A percentile compares a stretch with the other conserved stretches of the same genome.
Evolutionary conservation across 1,140 invertebrate genomes (phyloP).

Genomic region (Hormaphis cornu): DNA sequence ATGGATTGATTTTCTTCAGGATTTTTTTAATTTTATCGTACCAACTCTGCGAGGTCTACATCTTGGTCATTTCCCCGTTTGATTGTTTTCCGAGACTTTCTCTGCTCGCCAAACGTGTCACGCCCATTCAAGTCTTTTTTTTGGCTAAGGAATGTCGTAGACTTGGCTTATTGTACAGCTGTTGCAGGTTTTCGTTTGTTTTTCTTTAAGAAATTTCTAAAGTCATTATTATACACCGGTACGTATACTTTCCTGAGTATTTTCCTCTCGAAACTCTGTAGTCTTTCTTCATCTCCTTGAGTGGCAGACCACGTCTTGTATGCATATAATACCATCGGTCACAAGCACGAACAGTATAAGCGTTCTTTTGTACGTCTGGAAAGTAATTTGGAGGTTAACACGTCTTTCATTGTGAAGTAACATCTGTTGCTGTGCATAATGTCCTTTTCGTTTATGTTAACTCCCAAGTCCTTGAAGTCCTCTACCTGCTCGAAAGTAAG

Average conservation of each 20-base stretch:
- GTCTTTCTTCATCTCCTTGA: constrained; percentile 22
- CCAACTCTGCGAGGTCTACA: not conserved
- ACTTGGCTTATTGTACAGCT: not conserved
- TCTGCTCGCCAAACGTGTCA: constrained; percentile 1
- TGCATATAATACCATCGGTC: constrained; percentile 30
- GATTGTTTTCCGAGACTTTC: not conserved
- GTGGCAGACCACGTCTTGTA: constrained; percentile 32
- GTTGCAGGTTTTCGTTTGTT: not conserved
- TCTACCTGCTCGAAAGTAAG: too few species aligned
- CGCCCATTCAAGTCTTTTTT: not conserved
- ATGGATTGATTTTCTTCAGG: not conserved
- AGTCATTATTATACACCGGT: constrained; percentile 22
- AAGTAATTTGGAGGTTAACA: not conserved
- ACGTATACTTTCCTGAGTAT: constrained; percentile 30
- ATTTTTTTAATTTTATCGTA: not conserved
- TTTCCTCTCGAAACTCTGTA: constrained; percentile 30
- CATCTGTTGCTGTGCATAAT: too few species aligned
- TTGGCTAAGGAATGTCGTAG: not conserved
- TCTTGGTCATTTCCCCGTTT: not conserved
- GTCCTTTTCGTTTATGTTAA: not conserved
- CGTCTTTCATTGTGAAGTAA: too few species aligned
- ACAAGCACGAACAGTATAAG: constrained; percentile 6
- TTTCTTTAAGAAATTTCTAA: constrained; percentile 1
- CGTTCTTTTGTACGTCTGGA: not conserved
- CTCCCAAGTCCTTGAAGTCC: too few species aligned